Percentiles rank a stretch among this genome's conserved stretches.
phyloP scores from a whole-genome alignment of 2,797 vertebrate genomes.

The Acanthornis magna region DNA sequence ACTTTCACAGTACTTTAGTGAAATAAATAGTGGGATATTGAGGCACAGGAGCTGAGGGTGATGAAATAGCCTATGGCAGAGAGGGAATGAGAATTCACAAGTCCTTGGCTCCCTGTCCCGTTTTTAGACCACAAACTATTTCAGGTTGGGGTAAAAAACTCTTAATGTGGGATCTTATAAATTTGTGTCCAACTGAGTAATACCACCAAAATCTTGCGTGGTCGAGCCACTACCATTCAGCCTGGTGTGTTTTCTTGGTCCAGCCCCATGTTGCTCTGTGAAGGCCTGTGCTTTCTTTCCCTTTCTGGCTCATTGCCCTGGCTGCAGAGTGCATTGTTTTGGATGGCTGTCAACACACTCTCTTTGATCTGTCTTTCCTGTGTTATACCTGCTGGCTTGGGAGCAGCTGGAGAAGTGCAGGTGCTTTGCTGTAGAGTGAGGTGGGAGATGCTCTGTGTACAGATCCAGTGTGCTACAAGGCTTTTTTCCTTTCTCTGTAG shows the following conservation, averaged over 20 bases:
- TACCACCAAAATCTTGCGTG: not conserved
- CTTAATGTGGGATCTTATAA: not conserved
- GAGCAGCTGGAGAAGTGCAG: not conserved
- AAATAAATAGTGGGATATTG: not conserved
- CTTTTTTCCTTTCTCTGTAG: not conserved
- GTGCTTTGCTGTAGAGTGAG: not conserved
- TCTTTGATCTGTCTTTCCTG: slow-evolving; percentile 33
- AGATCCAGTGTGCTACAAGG: not conserved
- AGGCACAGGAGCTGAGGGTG: not conserved
- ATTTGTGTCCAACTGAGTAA: not conserved
- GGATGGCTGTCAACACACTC: not conserved
- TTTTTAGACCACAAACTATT: not conserved
- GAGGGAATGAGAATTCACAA: not conserved
- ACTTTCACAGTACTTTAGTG: not conserved
- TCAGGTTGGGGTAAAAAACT: not conserved
- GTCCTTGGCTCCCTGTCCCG: not conserved
- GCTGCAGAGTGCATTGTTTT: slow-evolving; percentile 36
- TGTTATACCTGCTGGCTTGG: slow-evolving; percentile 37
- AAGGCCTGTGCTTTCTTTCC: slow-evolving; percentile 24
- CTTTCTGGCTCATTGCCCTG: slow-evolving; percentile 4
- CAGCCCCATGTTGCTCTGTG: not conserved
- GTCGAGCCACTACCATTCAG: not conserved
- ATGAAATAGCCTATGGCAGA: not conserved
- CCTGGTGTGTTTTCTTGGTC: slow-evolving; percentile 6
- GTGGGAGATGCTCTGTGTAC: not conserved